These are phyloP conservation scores for Pimpla rufipes DNA, from an alignment of 2,888 invertebrate species.

Conservation along the genomic window DNA sequence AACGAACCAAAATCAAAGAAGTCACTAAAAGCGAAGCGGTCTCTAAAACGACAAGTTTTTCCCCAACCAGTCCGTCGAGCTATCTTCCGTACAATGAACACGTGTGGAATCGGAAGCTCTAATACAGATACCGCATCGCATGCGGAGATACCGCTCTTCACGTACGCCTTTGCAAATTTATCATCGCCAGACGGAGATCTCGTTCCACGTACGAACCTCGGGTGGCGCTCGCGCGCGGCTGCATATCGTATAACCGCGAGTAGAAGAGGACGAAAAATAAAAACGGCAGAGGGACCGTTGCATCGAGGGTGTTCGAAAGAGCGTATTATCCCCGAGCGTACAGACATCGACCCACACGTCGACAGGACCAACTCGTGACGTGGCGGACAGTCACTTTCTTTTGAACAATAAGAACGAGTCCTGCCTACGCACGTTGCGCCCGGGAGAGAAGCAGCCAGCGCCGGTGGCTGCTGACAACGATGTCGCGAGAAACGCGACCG, in stretches of 20 bases:
- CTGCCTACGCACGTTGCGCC: constrained; percentile 65
- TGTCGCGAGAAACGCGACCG: constrained; percentile 33
- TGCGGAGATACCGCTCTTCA: constrained; percentile 11
- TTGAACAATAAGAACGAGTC: constrained; percentile 72
- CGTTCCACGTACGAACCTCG: constrained; percentile 15
- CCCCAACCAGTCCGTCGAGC: background rate
- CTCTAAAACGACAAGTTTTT: background rate
- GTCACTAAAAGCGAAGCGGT: no score
- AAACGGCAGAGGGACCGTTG: constrained; percentile 34
- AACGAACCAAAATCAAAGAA: no score
- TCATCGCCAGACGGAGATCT: constrained; percentile 45
- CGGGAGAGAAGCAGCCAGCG: constrained; percentile 5
- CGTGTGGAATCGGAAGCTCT: constrained; percentile 40
- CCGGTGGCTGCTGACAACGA: constrained; percentile 37
- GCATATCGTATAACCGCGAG: constrained; percentile 48
- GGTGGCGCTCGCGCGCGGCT: constrained; percentile 4
- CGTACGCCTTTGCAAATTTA: constrained; percentile 46
- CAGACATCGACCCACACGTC: constrained; percentile 64
- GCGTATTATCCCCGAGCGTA: constrained; percentile 45
- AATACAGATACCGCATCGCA: constrained; percentile 24
- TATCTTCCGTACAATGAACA: constrained; percentile 6
- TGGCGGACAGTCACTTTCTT: constrained; percentile 70
- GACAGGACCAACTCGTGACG: constrained; percentile 66
- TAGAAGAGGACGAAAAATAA: constrained; percentile 19
- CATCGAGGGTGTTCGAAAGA: constrained; percentile 49